phyloP scores from a whole-genome alignment of 2,113 vertebrate species.

The Polypterus bichir region DNA sequence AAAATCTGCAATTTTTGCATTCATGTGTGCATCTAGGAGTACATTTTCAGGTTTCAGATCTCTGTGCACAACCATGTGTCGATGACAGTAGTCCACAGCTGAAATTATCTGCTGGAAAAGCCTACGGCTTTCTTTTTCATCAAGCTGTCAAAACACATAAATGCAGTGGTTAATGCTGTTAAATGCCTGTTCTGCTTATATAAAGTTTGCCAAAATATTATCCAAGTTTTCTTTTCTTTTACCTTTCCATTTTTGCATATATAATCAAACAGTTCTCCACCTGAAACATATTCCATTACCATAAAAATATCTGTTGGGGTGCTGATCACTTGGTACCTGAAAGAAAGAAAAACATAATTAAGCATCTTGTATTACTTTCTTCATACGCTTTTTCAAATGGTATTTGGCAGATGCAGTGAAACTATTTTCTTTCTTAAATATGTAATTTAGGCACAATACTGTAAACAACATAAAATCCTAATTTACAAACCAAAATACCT shows the following conservation, averaged over 20 bases:
- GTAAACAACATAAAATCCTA: too few species aligned
- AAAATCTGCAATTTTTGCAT: slow-evolving; percentile 96
- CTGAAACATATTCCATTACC: slow-evolving; percentile 98
- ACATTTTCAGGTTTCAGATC: slow-evolving; percentile 98
- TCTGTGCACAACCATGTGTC: slow-evolving; percentile 96
- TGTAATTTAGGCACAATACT: too few species aligned
- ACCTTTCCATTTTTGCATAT: slow-evolving; percentile 99
- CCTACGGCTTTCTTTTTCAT: slow-evolving; percentile 90
- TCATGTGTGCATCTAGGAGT: slow-evolving; percentile 94
- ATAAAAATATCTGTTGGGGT: slow-evolving; percentile 98
- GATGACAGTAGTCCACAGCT: slow-evolving; percentile 93
- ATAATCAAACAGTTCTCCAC: slow-evolving; percentile 96
- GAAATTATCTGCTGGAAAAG: slow-evolving; percentile 97
- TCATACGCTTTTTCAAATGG: too few species aligned
- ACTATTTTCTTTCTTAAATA: too few species aligned
- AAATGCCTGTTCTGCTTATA: not conserved
- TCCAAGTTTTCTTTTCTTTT: slow-evolving; percentile 28
- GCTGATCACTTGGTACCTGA: slow-evolving; percentile 97
- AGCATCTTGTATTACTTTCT: not conserved
- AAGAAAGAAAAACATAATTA: slow-evolving; percentile 17
- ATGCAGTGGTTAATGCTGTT: slow-evolving; percentile 3
- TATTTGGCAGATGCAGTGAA: too few species aligned
- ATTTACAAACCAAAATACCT: too few species aligned
- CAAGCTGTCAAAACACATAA: slow-evolving; percentile 53
- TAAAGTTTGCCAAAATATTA: slow-evolving; percentile 1